A percentile compares a stretch with the other conserved stretches of the same genome.
These are phyloP conservation scores for Triops longicaudatus DNA, from an alignment of 1,140 invertebrate genomes.

Conservation along the genomic window DNA sequence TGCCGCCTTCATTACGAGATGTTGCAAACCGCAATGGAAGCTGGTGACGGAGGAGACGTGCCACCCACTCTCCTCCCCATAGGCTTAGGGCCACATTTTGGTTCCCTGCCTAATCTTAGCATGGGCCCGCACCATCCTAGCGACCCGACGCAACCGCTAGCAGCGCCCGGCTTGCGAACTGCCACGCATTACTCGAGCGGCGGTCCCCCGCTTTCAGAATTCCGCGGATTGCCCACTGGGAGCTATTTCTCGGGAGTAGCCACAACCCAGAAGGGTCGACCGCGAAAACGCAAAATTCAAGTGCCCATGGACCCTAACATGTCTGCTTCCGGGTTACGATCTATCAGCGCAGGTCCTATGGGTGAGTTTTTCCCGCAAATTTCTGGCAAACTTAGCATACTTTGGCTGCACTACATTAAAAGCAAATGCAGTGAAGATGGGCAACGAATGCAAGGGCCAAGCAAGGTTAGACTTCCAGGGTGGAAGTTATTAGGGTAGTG, in stretches of 20 bases:
- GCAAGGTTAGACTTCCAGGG: background rate
- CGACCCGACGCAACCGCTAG: slow-evolving; percentile 5
- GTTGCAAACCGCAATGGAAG: slow-evolving; percentile 38
- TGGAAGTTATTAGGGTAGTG: background rate
- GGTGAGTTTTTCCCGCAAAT: slow-evolving; percentile 44
- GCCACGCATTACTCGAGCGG: slow-evolving; percentile 37
- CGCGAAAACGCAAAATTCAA: slow-evolving; percentile 65
- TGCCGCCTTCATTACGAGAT: slow-evolving; percentile 76
- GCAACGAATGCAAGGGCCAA: too few relatives aligned
- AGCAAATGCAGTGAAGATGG: too few relatives aligned
- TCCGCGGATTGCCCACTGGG: slow-evolving; percentile 17
- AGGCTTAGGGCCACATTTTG: background rate
- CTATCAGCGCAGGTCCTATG: slow-evolving; percentile 53
- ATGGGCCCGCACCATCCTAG: slow-evolving; percentile 17
- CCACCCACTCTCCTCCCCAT: background rate
- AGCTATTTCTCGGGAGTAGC: slow-evolving; percentile 60
- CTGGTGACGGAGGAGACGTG: slow-evolving; percentile 3
- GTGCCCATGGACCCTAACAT: slow-evolving; percentile 48
- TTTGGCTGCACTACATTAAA: background rate
- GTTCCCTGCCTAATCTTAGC: slow-evolving; percentile 17
- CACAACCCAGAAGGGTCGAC: slow-evolving; percentile 67
- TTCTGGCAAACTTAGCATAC: background rate
- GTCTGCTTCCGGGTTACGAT: slow-evolving; percentile 54
- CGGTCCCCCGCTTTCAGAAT: slow-evolving; percentile 39
- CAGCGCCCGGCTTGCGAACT: slow-evolving; percentile 18